phyloP scores from a whole-genome alignment of 2,888 invertebrate genomes.

The Ptilodon capucinus region DNA sequence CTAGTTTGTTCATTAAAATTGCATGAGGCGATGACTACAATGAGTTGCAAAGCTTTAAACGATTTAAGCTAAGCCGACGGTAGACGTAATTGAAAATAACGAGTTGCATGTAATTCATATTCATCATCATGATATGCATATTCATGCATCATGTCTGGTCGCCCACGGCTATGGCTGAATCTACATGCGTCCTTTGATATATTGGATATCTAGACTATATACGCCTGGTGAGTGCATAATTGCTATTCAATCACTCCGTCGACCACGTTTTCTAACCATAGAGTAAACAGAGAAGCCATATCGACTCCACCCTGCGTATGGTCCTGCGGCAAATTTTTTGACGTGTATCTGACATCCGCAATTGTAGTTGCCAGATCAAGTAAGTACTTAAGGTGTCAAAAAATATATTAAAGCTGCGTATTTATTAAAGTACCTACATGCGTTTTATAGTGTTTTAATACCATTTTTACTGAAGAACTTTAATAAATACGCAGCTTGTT shows the following conservation, averaged over 20 bases:
- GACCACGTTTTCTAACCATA: too few relatives aligned
- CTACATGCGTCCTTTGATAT: neutral
- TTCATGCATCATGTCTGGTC: conserved; percentile 14
- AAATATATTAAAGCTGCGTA: too few relatives aligned
- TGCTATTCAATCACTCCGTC: conserved; percentile 47
- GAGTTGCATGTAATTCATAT: conserved; percentile 73
- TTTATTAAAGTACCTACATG: too few relatives aligned
- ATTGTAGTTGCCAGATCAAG: too few relatives aligned
- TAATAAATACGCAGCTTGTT: too few relatives aligned
- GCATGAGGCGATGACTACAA: conserved; percentile 50
- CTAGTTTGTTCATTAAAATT: conserved; percentile 52
- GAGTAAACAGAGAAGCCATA: conserved; percentile 15
- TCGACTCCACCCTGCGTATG: too few relatives aligned
- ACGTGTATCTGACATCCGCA: too few relatives aligned
- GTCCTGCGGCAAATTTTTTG: too few relatives aligned
- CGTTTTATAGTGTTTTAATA: too few relatives aligned
- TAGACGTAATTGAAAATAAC: conserved; percentile 70
- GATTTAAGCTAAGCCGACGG: conserved; percentile 46
- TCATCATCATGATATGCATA: conserved; percentile 50
- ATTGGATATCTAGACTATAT: neutral
- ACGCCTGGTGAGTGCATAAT: conserved; percentile 13
- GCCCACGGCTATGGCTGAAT: conserved; percentile 29
- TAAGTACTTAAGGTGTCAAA: too few relatives aligned
- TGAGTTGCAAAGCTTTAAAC: conserved; percentile 46
- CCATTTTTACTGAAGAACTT: too few relatives aligned